Evolutionary conservation across 1,140 invertebrate genomes (phyloP).

Genomic region (Leptinotarsa defecta): DNA sequence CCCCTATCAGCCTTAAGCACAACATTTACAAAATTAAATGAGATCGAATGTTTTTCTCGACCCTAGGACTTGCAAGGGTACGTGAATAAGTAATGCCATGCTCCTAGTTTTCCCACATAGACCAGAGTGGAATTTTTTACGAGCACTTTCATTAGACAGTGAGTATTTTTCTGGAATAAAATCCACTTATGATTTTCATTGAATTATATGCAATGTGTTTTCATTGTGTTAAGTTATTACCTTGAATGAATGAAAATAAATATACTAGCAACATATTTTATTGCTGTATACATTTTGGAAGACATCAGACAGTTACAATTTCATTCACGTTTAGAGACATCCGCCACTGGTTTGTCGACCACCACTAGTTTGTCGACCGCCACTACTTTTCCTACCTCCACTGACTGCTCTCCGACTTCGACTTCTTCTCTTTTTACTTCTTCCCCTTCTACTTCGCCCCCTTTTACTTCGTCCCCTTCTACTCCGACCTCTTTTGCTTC

Average conservation of each 20-base stretch:
- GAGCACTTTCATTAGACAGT: neutral
- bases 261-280: too few relatives aligned
- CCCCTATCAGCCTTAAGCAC: neutral
- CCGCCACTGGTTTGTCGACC: neutral
- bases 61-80: neutral
- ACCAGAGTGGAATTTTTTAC: neutral
- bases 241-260: too few relatives aligned
- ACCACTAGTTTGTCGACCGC: too few relatives aligned
- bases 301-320: neutral
- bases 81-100: neutral
- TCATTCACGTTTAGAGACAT: neutral
- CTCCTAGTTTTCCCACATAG: neutral
- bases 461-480: neutral
- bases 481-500: slow-evolving; percentile 9
- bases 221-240: too few relatives aligned
- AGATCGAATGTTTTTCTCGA: neutral
- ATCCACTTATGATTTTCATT: too few relatives aligned
- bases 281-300: too few relatives aligned
- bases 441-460: neutral
- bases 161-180: too few relatives aligned
- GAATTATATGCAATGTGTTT: too few relatives aligned
- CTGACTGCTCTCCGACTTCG: neutral
- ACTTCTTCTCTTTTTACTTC: neutral
- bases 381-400: neutral
- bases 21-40: neutral